A percentile compares a stretch with the other conserved stretches of the same genome.
These are phyloP conservation scores for Catostomus latipinnis DNA, from an alignment of 2,797 vertebrate genomes.

Conservation along the genomic window DNA sequence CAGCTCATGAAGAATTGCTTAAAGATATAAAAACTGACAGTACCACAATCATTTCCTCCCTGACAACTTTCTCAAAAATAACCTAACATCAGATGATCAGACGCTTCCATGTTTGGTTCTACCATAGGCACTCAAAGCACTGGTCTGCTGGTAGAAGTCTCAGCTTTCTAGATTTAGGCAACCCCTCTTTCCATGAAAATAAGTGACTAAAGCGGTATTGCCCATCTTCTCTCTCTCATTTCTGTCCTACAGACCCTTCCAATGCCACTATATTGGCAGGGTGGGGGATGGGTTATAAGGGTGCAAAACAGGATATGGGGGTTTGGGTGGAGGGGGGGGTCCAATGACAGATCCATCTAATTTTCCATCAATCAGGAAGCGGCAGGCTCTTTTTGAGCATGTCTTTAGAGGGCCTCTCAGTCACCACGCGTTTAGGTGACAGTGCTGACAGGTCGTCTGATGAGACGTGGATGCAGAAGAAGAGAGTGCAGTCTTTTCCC, in stretches of 20 bases:
- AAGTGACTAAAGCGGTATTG: constrained; percentile 40
- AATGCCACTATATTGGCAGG: constrained; percentile 44
- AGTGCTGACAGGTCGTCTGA: constrained; percentile 70
- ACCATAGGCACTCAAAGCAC: constrained; percentile 19
- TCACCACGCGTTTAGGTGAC: constrained; percentile 78
- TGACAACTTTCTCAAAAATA: constrained; percentile 30
- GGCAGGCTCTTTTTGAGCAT: constrained; percentile 69
- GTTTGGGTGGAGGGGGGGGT: constrained; percentile 1
- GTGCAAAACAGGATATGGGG: constrained; percentile 30
- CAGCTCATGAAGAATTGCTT: constrained; percentile 17
- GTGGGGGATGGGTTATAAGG: constrained; percentile 31
- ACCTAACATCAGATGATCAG: neutral
- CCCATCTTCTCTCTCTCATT: constrained; percentile 39
- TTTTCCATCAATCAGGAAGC: constrained; percentile 79
- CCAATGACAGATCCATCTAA: constrained; percentile 76
- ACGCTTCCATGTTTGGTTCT: constrained; percentile 40
- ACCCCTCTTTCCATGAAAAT: constrained; percentile 49
- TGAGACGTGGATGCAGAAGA: constrained; percentile 65
- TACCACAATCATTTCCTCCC: neutral
- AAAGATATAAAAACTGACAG: constrained; percentile 32
- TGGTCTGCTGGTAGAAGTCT: constrained; percentile 27
- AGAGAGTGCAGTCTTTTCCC: constrained; percentile 58
- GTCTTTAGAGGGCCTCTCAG: constrained; percentile 75
- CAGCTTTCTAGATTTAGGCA: constrained; percentile 30
- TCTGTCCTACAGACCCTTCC: constrained; percentile 20